A percentile compares a stretch with the other conserved stretches of the same genome.
Evolutionary conservation across 2,888 invertebrate genomes (phyloP).

Genomic region (Dioctria linearis): DNA sequence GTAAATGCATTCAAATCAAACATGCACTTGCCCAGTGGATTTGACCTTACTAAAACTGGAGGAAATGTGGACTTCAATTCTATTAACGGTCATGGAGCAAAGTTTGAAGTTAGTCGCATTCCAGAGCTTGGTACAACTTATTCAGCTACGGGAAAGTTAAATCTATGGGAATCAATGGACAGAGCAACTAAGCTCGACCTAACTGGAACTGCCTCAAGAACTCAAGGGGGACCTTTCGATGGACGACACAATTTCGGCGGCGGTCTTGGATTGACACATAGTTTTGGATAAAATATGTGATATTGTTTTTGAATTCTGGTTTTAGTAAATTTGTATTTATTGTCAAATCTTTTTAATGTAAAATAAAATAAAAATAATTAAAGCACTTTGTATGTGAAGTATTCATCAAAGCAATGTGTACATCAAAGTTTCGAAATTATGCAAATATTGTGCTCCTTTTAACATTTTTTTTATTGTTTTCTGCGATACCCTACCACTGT

Average conservation of each 20-base stretch:
- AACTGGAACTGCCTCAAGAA: conserved; percentile 62
- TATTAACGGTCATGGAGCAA: conserved; percentile 62
- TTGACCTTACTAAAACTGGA: conserved; percentile 63
- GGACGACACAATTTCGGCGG: conserved; percentile 61
- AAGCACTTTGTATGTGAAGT: too few relatives aligned
- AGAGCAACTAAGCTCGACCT: conserved; percentile 63
- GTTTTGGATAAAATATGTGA: background rate
- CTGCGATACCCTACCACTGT: too few relatives aligned
- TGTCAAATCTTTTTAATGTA: too few relatives aligned
- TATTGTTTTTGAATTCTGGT: too few relatives aligned
- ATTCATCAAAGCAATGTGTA: too few relatives aligned
- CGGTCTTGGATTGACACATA: conserved; percentile 61
- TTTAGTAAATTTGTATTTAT: too few relatives aligned
- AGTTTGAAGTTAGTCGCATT: conserved; percentile 62
- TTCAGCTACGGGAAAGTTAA: conserved; percentile 62
- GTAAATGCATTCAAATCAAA: conserved; percentile 63
- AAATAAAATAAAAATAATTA: too few relatives aligned
- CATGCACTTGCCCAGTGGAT: conserved; percentile 61
- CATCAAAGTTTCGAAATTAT: too few relatives aligned
- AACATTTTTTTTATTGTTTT: too few relatives aligned
- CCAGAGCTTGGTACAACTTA: conserved; percentile 63
- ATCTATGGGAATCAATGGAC: conserved; percentile 63
- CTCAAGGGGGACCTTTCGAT: conserved; percentile 62
- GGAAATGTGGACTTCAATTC: conserved; percentile 63
- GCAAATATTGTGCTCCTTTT: too few relatives aligned